These are phyloP conservation scores for Camponotus pennsylvanicus DNA, from an alignment of 1,140 invertebrate species.

Conservation along the genomic window DNA sequence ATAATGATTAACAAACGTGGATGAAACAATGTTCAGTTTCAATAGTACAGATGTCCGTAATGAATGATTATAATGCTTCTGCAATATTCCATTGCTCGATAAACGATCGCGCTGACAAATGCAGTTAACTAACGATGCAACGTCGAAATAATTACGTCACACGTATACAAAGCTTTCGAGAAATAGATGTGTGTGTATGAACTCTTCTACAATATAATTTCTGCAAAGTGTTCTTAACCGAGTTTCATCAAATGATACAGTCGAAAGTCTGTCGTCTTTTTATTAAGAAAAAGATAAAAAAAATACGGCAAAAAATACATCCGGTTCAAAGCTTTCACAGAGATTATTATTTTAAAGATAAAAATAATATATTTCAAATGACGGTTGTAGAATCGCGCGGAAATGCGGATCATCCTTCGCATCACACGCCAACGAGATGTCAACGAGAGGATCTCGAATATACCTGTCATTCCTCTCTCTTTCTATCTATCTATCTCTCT, in stretches of 20 bases:
- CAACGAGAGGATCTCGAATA: not conserved
- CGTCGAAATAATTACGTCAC: conserved; percentile 17
- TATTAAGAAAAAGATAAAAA: not conserved
- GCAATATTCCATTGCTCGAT: not conserved
- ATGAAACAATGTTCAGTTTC: not conserved
- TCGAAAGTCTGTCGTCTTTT: not conserved
- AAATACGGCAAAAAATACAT: not conserved
- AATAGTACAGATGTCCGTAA: not conserved
- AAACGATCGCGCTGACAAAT: not conserved
- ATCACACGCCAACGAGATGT: not conserved
- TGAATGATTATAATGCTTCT: conserved; percentile 22
- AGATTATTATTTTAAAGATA: not conserved
- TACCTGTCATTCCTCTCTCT: too few relatives aligned
- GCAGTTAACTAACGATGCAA: conserved; percentile 10
- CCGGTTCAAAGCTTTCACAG: not conserved
- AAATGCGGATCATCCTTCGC: not conserved
- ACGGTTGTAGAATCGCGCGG: not conserved
- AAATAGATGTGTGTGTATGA: not conserved
- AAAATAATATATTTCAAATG: conserved; percentile 12
- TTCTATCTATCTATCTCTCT: too few relatives aligned
- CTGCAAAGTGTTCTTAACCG: not conserved
- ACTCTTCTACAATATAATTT: not conserved
- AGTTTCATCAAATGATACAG: not conserved
- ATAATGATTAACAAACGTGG: not conserved
- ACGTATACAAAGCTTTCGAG: not conserved